Evolutionary conservation across 2,797 vertebrate genomes (phyloP), one percentile per base, ranked within the genome.

Genomic region (Platalea minor): DNA sequence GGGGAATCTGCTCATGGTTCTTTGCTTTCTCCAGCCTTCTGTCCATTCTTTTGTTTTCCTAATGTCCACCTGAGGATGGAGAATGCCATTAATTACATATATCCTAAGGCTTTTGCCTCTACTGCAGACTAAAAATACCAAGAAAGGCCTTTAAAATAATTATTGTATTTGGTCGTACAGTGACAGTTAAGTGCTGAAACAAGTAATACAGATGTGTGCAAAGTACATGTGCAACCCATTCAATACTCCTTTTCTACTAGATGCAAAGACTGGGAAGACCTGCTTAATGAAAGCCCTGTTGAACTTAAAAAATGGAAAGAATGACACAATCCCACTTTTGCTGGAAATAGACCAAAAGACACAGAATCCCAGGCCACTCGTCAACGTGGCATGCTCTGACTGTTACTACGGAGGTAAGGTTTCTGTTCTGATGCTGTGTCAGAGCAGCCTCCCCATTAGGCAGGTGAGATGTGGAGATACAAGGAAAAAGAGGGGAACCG

Each of bases 201-300:
- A 8, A 35, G 39, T 45, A 5, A 43, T 23, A 18, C 2, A 63
- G 37, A 21, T 74, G 54, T 31, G 46, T 81, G 70, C 60, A 77
- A 53, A 63, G 51, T 54, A 64, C 20, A 2, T 2, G 9, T 5
- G 15, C n/a, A 43, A 5, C 64, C 51, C 26, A 16, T 43, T 35
- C 56, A 14, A 11, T 41, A 7, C 29, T 50, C 26, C 72, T 41
- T 92, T 46, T 67, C 91, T 64, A 10, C 63, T 95, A 99, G 99
- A 99, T 98, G 97, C 98, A 69, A 98, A 98, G 50, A 98, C 98
- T 0, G 99, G 99, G 50, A 99, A 99, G 98, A 99, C 98, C 0
- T 98, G 98, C 57, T 97, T 99, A 35, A 98, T 99, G 98, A 99
- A 99, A 97, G 99, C 99, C 16, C 96, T 99, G 91, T 97, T 99